phyloP scores from a whole-genome alignment of 2,888 invertebrate genomes.

The Orthonychiurus folsomi region DNA sequence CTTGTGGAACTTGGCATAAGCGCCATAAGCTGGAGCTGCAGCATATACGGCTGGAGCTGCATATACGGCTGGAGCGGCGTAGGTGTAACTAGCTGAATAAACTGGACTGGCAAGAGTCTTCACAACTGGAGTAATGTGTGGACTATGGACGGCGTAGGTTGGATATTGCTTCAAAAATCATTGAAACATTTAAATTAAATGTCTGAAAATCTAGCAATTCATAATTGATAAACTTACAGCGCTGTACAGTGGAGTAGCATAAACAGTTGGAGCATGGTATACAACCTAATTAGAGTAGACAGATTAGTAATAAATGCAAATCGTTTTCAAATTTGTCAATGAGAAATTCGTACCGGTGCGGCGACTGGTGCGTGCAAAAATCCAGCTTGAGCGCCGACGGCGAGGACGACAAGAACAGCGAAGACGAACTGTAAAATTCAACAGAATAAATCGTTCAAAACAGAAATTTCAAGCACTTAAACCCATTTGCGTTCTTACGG shows the following conservation, averaged over 20 bases:
- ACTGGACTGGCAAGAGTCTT: neutral
- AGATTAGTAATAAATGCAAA: no score
- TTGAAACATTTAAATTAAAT: neutral
- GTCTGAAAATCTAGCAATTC: no score
- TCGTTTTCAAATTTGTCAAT: no score
- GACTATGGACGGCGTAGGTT: neutral
- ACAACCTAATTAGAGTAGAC: no score
- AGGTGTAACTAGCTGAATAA: neutral
- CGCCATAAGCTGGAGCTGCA: neutral
- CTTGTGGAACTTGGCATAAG: no score
- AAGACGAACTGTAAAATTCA: neutral
- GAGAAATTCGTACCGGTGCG: no score
- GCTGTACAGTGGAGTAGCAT: neutral
- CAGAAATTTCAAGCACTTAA: neutral
- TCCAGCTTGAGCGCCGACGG: neutral
- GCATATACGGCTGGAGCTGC: neutral
- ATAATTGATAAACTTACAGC: constrained; percentile 1
- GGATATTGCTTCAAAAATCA: neutral
- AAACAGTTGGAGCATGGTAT: neutral
- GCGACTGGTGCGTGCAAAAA: neutral
- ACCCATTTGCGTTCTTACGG: neutral
- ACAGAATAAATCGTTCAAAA: neutral
- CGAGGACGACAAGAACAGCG: neutral
- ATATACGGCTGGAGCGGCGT: neutral
- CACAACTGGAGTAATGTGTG: neutral